Conservation (phyloP, 2,797 vertebrate genomes). For the Macropodus opercularis region DNA sequence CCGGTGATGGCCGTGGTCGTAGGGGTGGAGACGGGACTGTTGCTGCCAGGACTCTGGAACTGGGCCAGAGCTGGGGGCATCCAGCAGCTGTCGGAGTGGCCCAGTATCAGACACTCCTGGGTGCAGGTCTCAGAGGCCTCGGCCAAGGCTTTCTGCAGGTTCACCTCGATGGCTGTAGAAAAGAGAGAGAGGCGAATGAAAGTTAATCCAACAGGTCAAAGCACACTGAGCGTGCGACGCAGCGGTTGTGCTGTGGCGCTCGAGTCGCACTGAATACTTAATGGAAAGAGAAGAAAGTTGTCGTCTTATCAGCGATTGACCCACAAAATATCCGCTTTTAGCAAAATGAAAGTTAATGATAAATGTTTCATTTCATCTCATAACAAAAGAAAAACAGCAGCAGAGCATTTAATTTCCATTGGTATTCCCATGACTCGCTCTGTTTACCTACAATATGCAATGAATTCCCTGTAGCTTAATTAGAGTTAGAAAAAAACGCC, state of each 20-base stretch:
- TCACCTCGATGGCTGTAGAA: constrained; percentile 91
- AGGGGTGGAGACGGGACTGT: constrained; percentile 71
- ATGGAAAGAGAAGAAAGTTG: constrained; percentile 64
- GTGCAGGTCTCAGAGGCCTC: constrained; percentile 97
- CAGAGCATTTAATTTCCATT: constrained; percentile 81
- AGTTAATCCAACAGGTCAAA: constrained; percentile 50
- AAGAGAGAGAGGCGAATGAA: constrained; percentile 33
- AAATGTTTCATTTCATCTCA: constrained; percentile 84
- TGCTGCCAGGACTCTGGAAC: constrained; percentile 83
- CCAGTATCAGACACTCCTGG: constrained; percentile 96
- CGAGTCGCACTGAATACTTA: constrained; percentile 27
- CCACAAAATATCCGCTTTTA: constrained; percentile 78
- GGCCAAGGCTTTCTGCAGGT: constrained; percentile 92
- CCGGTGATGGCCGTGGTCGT: constrained; percentile 75
- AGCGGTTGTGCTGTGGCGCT: constrained; percentile 10
- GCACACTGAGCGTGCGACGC: constrained; percentile 16
- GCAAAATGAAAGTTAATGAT: constrained; percentile 77
- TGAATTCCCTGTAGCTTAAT: constrained; percentile 87
- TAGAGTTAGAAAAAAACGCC: constrained; percentile 78
- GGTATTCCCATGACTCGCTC: constrained; percentile 78
- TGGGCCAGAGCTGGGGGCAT: constrained; percentile 93
- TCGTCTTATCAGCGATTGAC: constrained; percentile 72
- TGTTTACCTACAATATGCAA: constrained; percentile 86
- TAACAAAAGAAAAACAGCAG: constrained; percentile 82
- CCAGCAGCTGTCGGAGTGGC: constrained; percentile 99